Conservation (phyloP, 1,140 invertebrate species). For the Lepidostoma basale region DNA sequence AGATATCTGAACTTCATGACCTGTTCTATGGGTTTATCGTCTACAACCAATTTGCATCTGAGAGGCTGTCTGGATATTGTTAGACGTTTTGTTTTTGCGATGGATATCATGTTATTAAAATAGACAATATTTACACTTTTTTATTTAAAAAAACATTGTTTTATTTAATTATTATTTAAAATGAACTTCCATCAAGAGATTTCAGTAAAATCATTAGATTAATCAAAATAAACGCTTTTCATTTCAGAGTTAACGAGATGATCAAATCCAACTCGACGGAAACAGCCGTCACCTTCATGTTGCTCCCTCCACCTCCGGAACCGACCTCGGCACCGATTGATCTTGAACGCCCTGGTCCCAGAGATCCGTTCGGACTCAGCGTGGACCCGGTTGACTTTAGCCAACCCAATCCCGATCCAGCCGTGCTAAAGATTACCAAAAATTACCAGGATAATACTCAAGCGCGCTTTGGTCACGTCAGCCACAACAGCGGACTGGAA, state of each 20-base stretch:
- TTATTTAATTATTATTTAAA: no score
- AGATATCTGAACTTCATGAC: no score
- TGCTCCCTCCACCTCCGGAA: constrained; percentile 51
- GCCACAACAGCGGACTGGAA: not conserved
- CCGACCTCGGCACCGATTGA: not conserved
- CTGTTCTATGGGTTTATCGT: no score
- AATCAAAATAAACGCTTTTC: constrained; percentile 3
- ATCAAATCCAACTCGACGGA: constrained; percentile 51
- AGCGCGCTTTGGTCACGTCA: not conserved
- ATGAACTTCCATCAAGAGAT: no score
- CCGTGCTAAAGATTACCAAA: not conserved
- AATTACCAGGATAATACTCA: not conserved
- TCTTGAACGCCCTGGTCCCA: not conserved
- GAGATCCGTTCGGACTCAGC: constrained; percentile 8
- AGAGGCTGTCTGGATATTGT: no score
- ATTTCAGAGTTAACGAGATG: constrained; percentile 55
- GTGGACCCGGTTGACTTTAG: not conserved
- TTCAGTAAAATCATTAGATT: no score
- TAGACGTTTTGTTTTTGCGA: no score
- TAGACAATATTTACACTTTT: not conserved
- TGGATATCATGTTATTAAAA: no score
- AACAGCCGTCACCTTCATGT: constrained; percentile 58
- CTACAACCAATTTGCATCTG: no score
- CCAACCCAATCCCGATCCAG: not conserved
- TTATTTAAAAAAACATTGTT: no score